Percentiles rank a stretch among this genome's conserved stretches.
Evolutionary conservation across 1,140 invertebrate genomes (phyloP).

Genomic region (Procambarus virginalis): DNA sequence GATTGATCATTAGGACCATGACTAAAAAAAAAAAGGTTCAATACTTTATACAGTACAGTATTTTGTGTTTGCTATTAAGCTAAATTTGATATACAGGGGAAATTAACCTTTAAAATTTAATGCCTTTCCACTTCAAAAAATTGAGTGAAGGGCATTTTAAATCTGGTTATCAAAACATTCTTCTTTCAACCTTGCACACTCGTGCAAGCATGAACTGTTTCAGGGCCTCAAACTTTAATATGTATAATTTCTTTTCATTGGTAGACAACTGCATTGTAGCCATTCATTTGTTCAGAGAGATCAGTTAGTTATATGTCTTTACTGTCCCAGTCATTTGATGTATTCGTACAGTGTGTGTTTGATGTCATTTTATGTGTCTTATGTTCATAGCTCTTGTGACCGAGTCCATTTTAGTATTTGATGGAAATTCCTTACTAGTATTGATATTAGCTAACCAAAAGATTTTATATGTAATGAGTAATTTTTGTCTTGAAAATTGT

Average conservation of each 20-base stretch:
- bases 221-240: not conserved
- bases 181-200: not conserved
- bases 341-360: not conserved
- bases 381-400: not conserved
- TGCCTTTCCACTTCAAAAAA: not conserved
- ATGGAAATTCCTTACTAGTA: slow-evolving; percentile 1
- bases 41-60: no score
- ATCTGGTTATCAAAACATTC: not conserved
- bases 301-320: not conserved
- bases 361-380: slow-evolving; percentile 5
- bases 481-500: not conserved
- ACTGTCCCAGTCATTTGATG: not conserved
- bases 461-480: not conserved
- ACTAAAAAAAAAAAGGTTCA: no score
- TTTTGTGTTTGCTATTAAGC: no score
- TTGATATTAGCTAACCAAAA: not conserved
- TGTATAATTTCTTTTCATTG: not conserved
- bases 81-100: no score
- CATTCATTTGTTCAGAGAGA: not conserved
- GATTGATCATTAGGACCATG: no score
- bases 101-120: not conserved
- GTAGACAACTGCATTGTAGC: not conserved
- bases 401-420: not conserved
- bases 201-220: not conserved
- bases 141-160: not conserved